Conservation (phyloP, 2,113 vertebrate genomes). For the Aegithalos caudatus region DNA sequence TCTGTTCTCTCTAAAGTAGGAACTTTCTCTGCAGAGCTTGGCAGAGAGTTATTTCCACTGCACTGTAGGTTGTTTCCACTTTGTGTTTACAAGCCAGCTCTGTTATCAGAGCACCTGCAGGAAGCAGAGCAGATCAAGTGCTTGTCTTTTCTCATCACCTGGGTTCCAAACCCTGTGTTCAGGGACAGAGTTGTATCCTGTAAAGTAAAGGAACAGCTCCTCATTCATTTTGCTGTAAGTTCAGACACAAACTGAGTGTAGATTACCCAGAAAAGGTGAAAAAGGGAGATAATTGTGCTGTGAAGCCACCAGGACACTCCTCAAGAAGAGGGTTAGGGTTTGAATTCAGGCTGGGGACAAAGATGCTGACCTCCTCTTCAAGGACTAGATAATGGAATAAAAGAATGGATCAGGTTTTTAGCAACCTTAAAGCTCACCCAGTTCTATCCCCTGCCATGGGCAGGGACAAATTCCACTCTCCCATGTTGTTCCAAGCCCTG, state of each 20-base stretch:
- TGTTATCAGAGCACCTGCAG: not conserved
- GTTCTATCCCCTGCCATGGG: rapidly evolving
- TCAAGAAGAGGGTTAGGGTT: not conserved
- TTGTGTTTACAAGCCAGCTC: not conserved
- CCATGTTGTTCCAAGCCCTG: rapidly evolving
- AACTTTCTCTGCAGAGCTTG: not conserved
- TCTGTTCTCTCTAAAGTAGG: not conserved
- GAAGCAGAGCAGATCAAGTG: not conserved
- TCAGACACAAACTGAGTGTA: not conserved
- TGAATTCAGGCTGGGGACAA: not conserved
- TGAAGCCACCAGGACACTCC: not conserved
- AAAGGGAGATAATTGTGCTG: not conserved
- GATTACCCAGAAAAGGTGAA: not conserved
- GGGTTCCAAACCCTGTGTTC: not conserved
- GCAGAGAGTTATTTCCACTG: not conserved
- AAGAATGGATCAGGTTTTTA: not conserved
- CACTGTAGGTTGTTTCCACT: not conserved
- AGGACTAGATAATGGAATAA: not conserved
- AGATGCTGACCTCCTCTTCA: not conserved
- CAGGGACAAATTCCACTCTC: rapidly evolving
- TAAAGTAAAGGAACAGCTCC: not conserved
- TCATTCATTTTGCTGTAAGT: not conserved
- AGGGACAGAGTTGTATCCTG: not conserved
- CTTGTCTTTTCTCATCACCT: not conserved
- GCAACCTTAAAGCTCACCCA: not conserved